A percentile compares a stretch with the other conserved stretches of the same genome.
Evolutionary conservation across 2,113 vertebrate species (phyloP).

Genomic region (rat (Rattus norvegicus)): DNA sequence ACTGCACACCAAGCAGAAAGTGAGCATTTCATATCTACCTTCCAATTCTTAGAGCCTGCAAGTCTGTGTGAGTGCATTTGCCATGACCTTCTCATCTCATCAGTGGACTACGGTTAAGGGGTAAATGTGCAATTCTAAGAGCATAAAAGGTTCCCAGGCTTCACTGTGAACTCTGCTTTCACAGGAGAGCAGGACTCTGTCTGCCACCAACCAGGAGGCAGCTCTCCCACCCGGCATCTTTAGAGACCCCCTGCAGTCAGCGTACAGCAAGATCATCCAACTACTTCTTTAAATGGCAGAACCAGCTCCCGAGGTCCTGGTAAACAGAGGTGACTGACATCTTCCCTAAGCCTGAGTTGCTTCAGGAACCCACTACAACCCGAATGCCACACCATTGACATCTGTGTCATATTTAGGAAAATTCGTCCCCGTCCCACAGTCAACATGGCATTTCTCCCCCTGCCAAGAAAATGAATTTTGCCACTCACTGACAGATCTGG

Average conservation of each 20-base stretch:
- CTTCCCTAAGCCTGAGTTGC: not conserved
- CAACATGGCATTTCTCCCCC: not conserved
- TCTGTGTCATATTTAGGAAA: not conserved
- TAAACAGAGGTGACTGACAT: not conserved
- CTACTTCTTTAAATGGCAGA: not conserved
- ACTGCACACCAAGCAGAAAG: not conserved
- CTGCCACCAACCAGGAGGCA: not conserved
- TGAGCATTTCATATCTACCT: not conserved
- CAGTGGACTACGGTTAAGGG: not conserved
- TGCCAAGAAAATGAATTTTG: conserved; percentile 20
- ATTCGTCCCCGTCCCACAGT: not conserved
- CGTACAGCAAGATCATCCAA: not conserved
- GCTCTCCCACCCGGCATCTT: not conserved
- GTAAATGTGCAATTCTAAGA: not conserved
- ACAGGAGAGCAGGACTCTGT: not conserved
- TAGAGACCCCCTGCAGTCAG: not conserved
- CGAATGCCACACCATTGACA: not conserved
- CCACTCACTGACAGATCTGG: not conserved
- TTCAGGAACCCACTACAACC: not conserved
- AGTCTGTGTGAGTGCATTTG: not conserved
- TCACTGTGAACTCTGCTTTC: not conserved
- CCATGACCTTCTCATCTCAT: not conserved
- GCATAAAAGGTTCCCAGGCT: not conserved
- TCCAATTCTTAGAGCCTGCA: not conserved
- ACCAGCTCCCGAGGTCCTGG: not conserved